These are phyloP conservation scores for Aspidiotus destructor DNA, from an alignment of 2,888 invertebrate genomes.

Conservation along the genomic window DNA sequence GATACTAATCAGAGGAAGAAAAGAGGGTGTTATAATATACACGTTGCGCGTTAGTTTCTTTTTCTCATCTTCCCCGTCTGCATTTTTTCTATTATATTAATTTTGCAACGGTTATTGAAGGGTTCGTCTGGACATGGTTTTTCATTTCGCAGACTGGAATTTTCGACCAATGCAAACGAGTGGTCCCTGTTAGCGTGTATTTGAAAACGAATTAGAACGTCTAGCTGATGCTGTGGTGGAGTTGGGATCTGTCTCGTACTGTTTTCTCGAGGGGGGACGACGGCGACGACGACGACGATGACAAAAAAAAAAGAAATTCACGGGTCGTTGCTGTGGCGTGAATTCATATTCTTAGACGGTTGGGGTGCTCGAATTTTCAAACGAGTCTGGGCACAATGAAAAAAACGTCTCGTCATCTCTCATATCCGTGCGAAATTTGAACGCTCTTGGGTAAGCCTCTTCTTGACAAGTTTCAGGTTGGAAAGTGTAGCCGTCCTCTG, in stretches of 20 bases:
- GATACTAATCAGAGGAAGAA: not conserved
- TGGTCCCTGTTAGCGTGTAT: not conserved
- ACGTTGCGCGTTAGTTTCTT: not conserved
- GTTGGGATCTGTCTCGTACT: constrained; percentile 3
- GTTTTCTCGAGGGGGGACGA: constrained; percentile 2
- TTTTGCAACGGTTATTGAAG: constrained; percentile 13
- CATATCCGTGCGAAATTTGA: too few species aligned
- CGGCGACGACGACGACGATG: not conserved
- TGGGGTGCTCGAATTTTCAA: not conserved
- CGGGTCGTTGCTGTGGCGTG: not conserved
- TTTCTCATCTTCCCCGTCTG: constrained; percentile 7
- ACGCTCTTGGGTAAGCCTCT: too few species aligned
- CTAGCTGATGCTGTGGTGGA: not conserved
- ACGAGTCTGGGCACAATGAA: not conserved
- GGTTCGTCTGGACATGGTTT: constrained; percentile 6
- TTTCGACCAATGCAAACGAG: constrained; percentile 1
- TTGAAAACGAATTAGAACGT: constrained; percentile 1
- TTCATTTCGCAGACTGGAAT: constrained; percentile 10
- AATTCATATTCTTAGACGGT: not conserved
- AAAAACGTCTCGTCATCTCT: not conserved
- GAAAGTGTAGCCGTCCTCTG: too few species aligned
- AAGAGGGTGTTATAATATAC: constrained; percentile 7
- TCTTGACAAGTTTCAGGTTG: too few species aligned
- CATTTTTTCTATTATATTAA: constrained; percentile 3
- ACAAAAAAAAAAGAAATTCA: too few species aligned